Evolutionary conservation across 2,888 invertebrate genomes (phyloP).

Genomic region (Lepeophtheirus nordmannii): DNA sequence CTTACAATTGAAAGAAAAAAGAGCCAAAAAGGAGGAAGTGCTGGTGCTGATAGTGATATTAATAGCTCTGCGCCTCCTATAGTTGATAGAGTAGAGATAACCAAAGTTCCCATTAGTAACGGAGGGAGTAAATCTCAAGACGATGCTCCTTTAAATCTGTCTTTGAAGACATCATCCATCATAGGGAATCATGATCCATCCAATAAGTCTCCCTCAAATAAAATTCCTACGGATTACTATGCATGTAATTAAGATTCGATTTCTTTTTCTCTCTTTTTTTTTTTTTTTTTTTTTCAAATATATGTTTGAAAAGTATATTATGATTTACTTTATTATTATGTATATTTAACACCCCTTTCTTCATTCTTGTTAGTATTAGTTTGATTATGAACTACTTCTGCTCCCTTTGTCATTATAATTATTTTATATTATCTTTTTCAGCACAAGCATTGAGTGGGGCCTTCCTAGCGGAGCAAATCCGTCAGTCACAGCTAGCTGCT

Average conservation of each 20-base stretch:
- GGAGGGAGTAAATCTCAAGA: not conserved
- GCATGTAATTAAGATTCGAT: not conserved
- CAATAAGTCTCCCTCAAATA: not conserved
- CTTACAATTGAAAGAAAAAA: slow-evolving; percentile 16
- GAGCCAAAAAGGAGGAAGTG: not conserved
- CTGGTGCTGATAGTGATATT: not conserved
- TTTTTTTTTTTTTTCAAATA: too few relatives aligned
- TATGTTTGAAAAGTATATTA: too few relatives aligned
- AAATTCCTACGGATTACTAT: slow-evolving; percentile 17
- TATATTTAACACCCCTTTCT: too few relatives aligned
- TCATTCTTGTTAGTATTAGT: too few relatives aligned
- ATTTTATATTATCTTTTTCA: not conserved
- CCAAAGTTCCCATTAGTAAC: slow-evolving; percentile 17
- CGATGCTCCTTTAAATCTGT: slow-evolving; percentile 12
- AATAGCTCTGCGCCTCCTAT: not conserved
- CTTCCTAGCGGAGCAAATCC: slow-evolving; percentile 21
- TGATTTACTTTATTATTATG: too few relatives aligned
- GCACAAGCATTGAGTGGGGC: slow-evolving; percentile 14
- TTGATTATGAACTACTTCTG: too few relatives aligned
- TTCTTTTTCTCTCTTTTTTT: too few relatives aligned
- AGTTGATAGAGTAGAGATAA: slow-evolving; percentile 19
- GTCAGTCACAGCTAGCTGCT: slow-evolving; percentile 21
- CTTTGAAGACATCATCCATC: slow-evolving; percentile 7
- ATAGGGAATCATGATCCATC: not conserved
- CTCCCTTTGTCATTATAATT: not conserved